A percentile compares a stretch with the other conserved stretches of the same genome.
phyloP scores from a whole-genome alignment of 2,797 vertebrate genomes.

The Hydrophis major region DNA sequence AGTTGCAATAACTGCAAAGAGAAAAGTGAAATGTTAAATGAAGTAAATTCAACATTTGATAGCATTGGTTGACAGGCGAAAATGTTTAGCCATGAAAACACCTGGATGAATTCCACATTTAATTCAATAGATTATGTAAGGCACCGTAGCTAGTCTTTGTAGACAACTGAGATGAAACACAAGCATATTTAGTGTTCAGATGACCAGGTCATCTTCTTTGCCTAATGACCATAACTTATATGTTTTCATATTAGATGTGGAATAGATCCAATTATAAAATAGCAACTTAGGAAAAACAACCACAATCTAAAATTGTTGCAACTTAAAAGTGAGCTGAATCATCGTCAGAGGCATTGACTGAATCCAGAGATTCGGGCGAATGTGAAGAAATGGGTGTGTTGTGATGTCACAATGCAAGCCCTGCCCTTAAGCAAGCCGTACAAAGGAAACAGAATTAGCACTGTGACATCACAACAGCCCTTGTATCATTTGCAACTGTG shows the following conservation, averaged over 20 bases:
- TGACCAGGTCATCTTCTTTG: neutral
- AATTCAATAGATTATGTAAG: neutral
- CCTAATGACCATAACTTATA: neutral
- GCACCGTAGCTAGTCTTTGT: neutral
- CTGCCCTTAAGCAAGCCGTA: neutral
- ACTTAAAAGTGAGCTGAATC: neutral
- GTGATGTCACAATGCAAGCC: neutral
- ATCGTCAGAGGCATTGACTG: neutral
- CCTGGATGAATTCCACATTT: conserved; percentile 21
- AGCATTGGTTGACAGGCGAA: accelerated
- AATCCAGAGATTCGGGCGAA: neutral
- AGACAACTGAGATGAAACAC: neutral
- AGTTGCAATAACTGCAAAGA: conserved; percentile 82
- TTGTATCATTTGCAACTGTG: neutral
- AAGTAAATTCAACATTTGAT: neutral
- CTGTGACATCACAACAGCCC: neutral
- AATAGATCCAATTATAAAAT: neutral
- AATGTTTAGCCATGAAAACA: conserved; percentile 5
- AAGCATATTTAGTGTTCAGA: no score
- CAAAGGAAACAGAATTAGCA: neutral
- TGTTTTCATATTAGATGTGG: neutral
- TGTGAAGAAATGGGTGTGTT: neutral
- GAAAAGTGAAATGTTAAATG: conserved; percentile 48
- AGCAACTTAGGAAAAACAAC: neutral
- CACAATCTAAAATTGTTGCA: conserved; percentile 3